Evolutionary conservation across 2,888 invertebrate species (phyloP).

Genomic region (Lutraria lutraria): DNA sequence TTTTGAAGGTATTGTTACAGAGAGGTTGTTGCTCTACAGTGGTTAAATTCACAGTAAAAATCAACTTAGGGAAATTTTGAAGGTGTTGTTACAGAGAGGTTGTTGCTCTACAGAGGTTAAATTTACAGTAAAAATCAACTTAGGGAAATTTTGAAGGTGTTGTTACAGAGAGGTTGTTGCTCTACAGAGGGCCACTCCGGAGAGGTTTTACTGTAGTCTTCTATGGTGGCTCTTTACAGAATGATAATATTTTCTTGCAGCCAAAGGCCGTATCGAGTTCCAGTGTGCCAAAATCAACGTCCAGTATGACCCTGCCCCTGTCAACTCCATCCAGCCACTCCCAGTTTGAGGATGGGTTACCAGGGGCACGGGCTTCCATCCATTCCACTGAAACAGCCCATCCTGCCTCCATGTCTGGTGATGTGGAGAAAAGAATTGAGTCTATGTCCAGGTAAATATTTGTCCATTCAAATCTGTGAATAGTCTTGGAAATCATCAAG

Average conservation of each 20-base stretch:
- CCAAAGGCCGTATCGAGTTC: constrained; percentile 77
- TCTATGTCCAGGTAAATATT: constrained; percentile 80
- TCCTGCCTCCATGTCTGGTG: constrained; percentile 65
- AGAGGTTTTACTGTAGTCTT: no score
- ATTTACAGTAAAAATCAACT: no score
- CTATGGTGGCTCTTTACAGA: neutral
- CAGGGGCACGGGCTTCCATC: constrained; percentile 44
- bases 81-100: no score
- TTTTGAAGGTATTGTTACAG: no score
- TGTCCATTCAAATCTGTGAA: no score
- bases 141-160: no score
- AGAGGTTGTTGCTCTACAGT: no score
- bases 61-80: no score
- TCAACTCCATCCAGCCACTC: constrained; percentile 85
- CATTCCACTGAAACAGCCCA: constrained; percentile 45
- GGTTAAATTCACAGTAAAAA: no score
- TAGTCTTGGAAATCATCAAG: neutral
- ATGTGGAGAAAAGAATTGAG: constrained; percentile 84
- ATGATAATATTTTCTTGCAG: constrained; percentile 35
- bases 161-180: no score
- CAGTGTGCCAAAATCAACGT: constrained; percentile 84
- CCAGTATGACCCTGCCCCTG: constrained; percentile 85
- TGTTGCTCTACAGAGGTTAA: no score
- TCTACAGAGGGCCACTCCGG: no score
- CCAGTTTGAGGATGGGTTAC: constrained; percentile 81